Evolutionary conservation across 1,140 invertebrate species (phyloP), one percentile per base, ranked within the genome.

Genomic region (Musca vetustissima): DNA sequence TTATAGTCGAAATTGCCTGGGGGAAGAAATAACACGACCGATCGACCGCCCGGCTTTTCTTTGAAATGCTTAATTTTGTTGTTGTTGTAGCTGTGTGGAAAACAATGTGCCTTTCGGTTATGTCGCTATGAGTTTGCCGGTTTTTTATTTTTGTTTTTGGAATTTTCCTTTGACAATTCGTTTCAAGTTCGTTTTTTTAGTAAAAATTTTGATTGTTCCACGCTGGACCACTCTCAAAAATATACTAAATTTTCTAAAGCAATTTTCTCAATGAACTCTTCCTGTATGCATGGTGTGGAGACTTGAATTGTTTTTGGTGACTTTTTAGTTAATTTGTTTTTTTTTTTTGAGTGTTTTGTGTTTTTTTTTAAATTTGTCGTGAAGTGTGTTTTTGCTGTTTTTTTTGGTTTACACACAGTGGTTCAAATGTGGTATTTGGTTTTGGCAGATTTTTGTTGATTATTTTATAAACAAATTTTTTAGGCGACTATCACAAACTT

Each of bases 181-280:
- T 64, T 64, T 64, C n/a, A 25, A 43, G 36, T 43, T 43, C 36
- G 36, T 43, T 43, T 43, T n/a, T 3, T 43, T 43, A 43, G 36
- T 43, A 9, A 43, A 43, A 43, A 11, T 43, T n/a, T n/a, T 6
- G 36, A 68, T 25, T 70, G 76, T 71, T 74, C 78, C 71, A 72
- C 76, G 70, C 78, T 80, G 78, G 78, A 80, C 77, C 76, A 75
- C 75, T 73, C 74, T 76, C 78, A 73, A 73, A 79, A 80, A 75
- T 80, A 80, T 72, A 80, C 78, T 80, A 75, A 71, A 47, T 36
- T 36, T 57, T 24, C 36, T 59, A 68, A 50, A 61, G 28, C 61
- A 24, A n/a, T 69, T 48, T 69, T 28, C 50, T 25, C 32, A 19
- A 19, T 66, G 36, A 52, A 14, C 24, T 69, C 47, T 50, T 61